Conservation (phyloP, 2,113 vertebrate species). For the Bucco capensis region DNA sequence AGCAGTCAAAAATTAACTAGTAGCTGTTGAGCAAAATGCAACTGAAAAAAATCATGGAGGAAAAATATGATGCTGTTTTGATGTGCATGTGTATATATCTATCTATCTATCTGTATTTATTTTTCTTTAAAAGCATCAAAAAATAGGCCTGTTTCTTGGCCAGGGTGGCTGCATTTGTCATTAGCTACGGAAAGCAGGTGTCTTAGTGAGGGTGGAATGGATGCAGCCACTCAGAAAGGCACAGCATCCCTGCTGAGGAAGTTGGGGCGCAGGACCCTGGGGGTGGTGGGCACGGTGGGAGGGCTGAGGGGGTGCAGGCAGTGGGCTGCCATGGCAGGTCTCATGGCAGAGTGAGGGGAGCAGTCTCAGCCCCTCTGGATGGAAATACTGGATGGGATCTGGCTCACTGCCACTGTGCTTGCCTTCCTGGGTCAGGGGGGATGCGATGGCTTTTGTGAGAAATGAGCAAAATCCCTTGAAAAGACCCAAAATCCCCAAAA, state of each 20-base stretch:
- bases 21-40: not conserved
- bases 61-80: not conserved
- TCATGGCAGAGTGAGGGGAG: not conserved
- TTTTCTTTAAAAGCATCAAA: conserved; percentile 33
- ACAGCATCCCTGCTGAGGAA: not conserved
- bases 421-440: not conserved
- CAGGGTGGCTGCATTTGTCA: not conserved
- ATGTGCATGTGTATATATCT: not conserved
- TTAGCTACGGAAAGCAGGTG: not conserved
- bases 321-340: not conserved
- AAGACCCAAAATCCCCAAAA: not conserved
- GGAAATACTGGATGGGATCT: not conserved
- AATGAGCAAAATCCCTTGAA: not conserved
- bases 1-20: not conserved
- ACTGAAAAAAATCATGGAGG: not conserved
- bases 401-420: fast-evolving
- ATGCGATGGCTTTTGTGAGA: not conserved
- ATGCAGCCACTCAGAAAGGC: not conserved
- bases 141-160: conserved; percentile 9
- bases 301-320: not conserved
- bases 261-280: fast-evolving
- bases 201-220: not conserved
- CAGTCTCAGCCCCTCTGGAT: not conserved
- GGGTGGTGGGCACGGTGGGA: not conserved
- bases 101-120: not conserved